Base-by-base conservation (phyloP, 2,797 vertebrate species). In the Argyrosomus regius region DNA sequence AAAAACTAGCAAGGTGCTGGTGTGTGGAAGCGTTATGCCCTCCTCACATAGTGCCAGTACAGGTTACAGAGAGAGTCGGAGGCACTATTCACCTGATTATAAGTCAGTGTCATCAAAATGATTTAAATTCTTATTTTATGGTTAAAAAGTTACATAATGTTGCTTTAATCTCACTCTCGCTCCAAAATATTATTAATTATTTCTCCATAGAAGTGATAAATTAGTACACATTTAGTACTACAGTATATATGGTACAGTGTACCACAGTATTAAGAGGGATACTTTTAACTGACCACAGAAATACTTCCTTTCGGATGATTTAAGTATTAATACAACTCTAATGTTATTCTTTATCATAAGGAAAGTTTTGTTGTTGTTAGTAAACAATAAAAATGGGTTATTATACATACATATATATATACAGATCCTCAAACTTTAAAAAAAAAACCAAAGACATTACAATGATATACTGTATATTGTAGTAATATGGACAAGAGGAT, bases 391-490 rank as follows among this genome's bases (percentile, higher is more conserved):
- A 53, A 74, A 59, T 10, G 1, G 2, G 2, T 52, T 60, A 67
- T 17, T 43, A 45, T 18, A 6, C 24, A 52, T 24, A 84, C 6
- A 39, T 88, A 16, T 17, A 48, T 50, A 50, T 50, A 75, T 87
- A 67, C 63, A 78, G 24, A 78, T 82, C 63, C n/a, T 81, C 1
- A 62, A 53, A 66, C 11, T 56, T 53, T 35, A 20, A 4, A 72
- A 28, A 61, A 78, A 83, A 87, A 74, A 85, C 88, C 93, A 96
- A 95, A 95, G 93, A 94, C 18, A 65, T 52, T 69, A 77, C 43
- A 26, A 65, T 65, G n/a, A 13, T 67, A 63, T 68, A 63, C 86
- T 67, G 41, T 22, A 31, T 22, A 16, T 56, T 68, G 35, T 20
- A 10, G 2, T 39, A 10, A 49, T 59, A 26, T 70, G 11, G 13